Conservation (phyloP, 1,140 invertebrate genomes). For the Penaeus chinensis region DNA sequence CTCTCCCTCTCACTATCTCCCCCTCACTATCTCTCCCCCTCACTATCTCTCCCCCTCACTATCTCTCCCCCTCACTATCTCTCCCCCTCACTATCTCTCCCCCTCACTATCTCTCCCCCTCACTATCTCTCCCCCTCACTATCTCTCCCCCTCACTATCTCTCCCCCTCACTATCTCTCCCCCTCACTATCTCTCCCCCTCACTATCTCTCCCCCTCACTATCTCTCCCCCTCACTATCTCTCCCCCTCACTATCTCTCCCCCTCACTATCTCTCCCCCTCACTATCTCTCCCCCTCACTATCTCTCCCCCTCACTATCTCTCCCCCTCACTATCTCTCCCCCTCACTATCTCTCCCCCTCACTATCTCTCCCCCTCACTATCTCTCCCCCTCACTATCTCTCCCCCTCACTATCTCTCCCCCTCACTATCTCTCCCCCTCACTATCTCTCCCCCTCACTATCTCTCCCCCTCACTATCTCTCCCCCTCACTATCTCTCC, state of each 20-base stretch:
- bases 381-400: background rate
- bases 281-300: background rate
- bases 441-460: background rate
- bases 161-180: background rate
- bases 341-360: too few species aligned
- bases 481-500: constrained; percentile 7
- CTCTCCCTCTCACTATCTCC: too few species aligned
- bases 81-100: too few species aligned
- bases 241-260: background rate
- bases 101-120: constrained; percentile 12
- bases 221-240: background rate
- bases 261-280: background rate
- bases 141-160: constrained; percentile 20
- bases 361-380: too few species aligned
- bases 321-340: too few species aligned
- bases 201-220: background rate
- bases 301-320: background rate
- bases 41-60: too few species aligned
- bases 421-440: background rate
- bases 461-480: constrained; percentile 17
- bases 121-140: constrained; percentile 33
- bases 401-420: background rate
- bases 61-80: too few species aligned
- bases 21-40: too few species aligned
- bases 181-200: background rate